A percentile compares a stretch with the other conserved stretches of the same genome.
These are phyloP conservation scores for Sarcophaga peregrina DNA, from an alignment of 1,140 invertebrate genomes.

Conservation along the genomic window DNA sequence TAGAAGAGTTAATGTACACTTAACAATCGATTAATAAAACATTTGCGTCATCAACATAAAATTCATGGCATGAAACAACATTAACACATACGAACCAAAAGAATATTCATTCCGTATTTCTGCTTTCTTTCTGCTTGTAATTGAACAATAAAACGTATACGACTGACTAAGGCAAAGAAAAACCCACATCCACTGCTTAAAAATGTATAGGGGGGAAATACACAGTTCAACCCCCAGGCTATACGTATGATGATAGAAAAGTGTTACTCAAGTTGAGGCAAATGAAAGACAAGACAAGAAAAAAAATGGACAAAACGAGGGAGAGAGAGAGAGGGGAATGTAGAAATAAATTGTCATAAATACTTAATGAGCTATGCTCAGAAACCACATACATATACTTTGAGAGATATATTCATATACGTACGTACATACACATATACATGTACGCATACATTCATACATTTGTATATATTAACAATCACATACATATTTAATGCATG, in stretches of 20 bases:
- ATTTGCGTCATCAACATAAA: slow-evolving; percentile 33
- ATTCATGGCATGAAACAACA: background rate
- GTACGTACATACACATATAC: too few relatives aligned
- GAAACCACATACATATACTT: background rate
- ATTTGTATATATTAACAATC: background rate
- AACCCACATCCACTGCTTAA: background rate
- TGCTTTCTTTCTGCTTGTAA: background rate
- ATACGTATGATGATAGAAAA: too few relatives aligned
- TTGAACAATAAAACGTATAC: background rate
- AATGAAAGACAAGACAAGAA: background rate
- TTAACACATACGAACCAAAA: background rate
- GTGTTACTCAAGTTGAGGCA: background rate
- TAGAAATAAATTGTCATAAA: slow-evolving; percentile 60
- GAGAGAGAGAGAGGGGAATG: background rate
- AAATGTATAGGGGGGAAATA: too few relatives aligned
- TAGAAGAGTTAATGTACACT: background rate
- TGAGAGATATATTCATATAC: too few relatives aligned
- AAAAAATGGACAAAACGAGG: background rate
- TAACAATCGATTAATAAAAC: slow-evolving; percentile 34
- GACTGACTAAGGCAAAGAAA: background rate
- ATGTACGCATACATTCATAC: background rate
- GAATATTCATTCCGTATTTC: too few relatives aligned
- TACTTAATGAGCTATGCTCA: slow-evolving; percentile 60
- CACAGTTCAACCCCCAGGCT: too few relatives aligned
- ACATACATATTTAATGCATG: background rate